phyloP scores from a whole-genome alignment of 2,113 vertebrate species.

The Chamaetylas fuelleborni region DNA sequence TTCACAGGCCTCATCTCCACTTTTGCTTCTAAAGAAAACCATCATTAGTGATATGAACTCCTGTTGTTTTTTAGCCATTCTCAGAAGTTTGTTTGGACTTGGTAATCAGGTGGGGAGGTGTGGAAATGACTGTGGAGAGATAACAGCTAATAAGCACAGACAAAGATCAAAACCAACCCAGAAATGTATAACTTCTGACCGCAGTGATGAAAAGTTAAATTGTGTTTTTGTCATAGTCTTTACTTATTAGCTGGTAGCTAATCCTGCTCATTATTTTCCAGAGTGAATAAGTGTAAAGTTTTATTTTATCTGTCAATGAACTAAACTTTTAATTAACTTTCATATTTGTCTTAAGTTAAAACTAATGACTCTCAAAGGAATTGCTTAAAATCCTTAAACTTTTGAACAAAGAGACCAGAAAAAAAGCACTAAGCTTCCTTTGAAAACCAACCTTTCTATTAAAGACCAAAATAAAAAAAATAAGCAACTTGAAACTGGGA shows the following conservation, averaged over 20 bases:
- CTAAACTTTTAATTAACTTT: slow-evolving; percentile 62
- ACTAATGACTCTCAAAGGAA: slow-evolving; percentile 45
- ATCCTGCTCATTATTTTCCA: slow-evolving; percentile 40
- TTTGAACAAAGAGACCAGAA: slow-evolving; percentile 12
- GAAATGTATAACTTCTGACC: neutral
- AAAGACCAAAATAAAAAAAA: slow-evolving; percentile 6
- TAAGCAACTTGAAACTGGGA: neutral
- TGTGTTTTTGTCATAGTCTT: neutral
- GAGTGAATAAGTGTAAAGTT: slow-evolving; percentile 21
- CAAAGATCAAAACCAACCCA: slow-evolving; percentile 3
- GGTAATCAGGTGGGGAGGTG: slow-evolving; percentile 12
- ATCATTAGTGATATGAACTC: neutral
- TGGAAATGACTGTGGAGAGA: neutral
- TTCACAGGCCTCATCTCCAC: neutral
- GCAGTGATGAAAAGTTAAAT: neutral
- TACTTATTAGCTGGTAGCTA: slow-evolving; percentile 19
- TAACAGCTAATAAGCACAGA: slow-evolving; percentile 7
- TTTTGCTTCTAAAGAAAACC: neutral
- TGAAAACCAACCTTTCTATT: slow-evolving; percentile 21
- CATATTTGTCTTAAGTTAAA: slow-evolving; percentile 37
- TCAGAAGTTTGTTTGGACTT: neutral
- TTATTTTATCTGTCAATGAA: slow-evolving; percentile 41
- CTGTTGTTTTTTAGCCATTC: neutral
- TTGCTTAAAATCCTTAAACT: slow-evolving; percentile 34
- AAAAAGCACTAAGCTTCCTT: neutral